Base-by-base conservation (phyloP, 2,888 invertebrate species). In the Athalia cordata region DNA sequence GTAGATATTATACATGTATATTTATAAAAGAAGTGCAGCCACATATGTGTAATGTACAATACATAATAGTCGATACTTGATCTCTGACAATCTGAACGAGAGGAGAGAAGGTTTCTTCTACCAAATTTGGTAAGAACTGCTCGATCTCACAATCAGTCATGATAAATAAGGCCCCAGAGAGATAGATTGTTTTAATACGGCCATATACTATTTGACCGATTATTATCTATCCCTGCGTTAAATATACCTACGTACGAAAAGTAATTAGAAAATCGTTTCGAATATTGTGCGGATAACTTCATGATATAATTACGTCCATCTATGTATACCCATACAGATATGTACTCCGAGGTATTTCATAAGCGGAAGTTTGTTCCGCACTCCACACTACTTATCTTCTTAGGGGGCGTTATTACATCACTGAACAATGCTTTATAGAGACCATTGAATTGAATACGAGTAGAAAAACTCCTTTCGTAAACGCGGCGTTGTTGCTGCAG, bases 391-490 rank as follows among this genome's bases (percentile, higher is more conserved):
- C 29, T 29, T 29, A 29, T 29, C 29, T 29, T 29, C 29, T 29
- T 29, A 29, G 29, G 29, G 75, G 45, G 75, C 47, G 75, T 50
- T 49, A 50, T 75, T 75, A 50, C 75, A 52, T 62, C 75, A 75
- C 75, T 29, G 29, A 72, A 64, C 75, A 64, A 75, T 75, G 62
- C 75, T 75, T 29, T 29, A 29, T 29, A 64, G 75, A 75, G 62
- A 61, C 75, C 75, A 64, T 75, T 75, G 75, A 75, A 62, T 75
- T 64, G 75, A 64, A 64, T 75, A 75, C 64, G 59, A 72, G 72
- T 72, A 72, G 72, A 64, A 75, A 29, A 75, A 61, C 75, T 62
- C 75, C 62, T 75, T 75, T 75, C 75, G 75, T 62, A 75, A 75
- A 75, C 75, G 57, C 75, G 57, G 72, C 13, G 55, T 55, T 65